Conservation (phyloP, 2,113 vertebrate species). For the Ahaetulla prasina region DNA sequence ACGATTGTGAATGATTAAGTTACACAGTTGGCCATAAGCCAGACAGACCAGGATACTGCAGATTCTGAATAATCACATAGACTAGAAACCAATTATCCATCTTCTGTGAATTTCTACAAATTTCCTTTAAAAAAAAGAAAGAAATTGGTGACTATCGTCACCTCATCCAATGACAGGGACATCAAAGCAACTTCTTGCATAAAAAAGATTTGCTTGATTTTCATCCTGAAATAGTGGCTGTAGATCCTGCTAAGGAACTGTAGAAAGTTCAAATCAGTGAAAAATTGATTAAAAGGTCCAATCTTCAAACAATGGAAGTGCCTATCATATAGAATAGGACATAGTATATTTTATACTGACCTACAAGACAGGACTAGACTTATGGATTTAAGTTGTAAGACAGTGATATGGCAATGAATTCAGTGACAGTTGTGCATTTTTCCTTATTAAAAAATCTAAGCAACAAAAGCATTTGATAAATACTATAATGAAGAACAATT, state of each 20-base stretch:
- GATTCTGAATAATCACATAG: not conserved
- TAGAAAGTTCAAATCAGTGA: not conserved
- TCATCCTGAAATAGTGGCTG: not conserved
- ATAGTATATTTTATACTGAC: not conserved
- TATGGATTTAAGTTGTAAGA: not conserved
- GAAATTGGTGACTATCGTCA: not conserved
- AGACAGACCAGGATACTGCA: not conserved
- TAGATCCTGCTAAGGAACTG: not conserved
- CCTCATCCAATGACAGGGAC: not conserved
- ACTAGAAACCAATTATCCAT: not conserved
- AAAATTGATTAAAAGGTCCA: not conserved
- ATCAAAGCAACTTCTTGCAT: not conserved
- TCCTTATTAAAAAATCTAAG: not conserved
- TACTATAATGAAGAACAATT: not conserved
- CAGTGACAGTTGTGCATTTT: not conserved
- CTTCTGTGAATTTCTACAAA: not conserved
- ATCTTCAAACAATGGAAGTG: not conserved
- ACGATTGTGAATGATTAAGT: not conserved
- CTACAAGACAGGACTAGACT: not conserved
- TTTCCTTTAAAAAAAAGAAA: not conserved
- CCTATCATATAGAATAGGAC: not conserved
- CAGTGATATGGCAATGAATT: not conserved
- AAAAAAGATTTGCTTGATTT: not conserved
- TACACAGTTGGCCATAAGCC: not conserved
- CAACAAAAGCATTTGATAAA: not conserved